These are phyloP conservation scores for Periparus ater DNA, from an alignment of 2,797 vertebrate species.

Conservation along the genomic window DNA sequence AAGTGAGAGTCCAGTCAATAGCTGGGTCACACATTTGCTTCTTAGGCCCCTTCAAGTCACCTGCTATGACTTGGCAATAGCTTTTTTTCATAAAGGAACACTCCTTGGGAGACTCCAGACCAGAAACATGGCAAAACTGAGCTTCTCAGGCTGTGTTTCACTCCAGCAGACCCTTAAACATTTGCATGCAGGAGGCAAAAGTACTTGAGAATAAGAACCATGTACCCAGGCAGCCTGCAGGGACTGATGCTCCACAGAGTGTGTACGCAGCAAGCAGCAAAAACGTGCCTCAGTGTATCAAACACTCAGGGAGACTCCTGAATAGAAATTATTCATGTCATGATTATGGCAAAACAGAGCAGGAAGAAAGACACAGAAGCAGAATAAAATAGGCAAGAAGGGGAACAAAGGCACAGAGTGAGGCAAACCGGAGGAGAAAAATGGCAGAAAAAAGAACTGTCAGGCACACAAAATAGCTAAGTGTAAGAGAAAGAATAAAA, in stretches of 20 bases:
- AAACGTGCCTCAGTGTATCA: not conserved
- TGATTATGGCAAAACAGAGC: not conserved
- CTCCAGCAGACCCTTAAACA: not conserved
- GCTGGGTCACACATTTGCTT: not conserved
- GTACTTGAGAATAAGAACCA: not conserved
- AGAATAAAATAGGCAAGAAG: not conserved
- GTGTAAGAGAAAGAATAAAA: not conserved
- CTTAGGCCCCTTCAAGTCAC: constrained; percentile 15
- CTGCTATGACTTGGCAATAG: not conserved
- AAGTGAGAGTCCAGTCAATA: not conserved
- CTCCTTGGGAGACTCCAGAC: not conserved
- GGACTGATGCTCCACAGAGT: not conserved
- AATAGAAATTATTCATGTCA: not conserved
- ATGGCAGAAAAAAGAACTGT: not conserved
- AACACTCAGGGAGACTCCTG: not conserved
- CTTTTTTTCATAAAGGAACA: not conserved
- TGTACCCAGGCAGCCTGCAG: not conserved
- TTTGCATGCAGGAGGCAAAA: not conserved
- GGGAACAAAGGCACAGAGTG: not conserved
- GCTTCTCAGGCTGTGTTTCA: not conserved
- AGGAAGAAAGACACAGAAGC: not conserved
- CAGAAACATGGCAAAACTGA: not conserved
- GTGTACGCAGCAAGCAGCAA: not conserved
- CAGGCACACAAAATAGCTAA: not conserved
- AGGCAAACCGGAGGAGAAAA: not conserved